Evolutionary conservation across 2,113 vertebrate species (phyloP), one percentile per base, ranked within the genome.

Genomic region (Lonchura striata): DNA sequence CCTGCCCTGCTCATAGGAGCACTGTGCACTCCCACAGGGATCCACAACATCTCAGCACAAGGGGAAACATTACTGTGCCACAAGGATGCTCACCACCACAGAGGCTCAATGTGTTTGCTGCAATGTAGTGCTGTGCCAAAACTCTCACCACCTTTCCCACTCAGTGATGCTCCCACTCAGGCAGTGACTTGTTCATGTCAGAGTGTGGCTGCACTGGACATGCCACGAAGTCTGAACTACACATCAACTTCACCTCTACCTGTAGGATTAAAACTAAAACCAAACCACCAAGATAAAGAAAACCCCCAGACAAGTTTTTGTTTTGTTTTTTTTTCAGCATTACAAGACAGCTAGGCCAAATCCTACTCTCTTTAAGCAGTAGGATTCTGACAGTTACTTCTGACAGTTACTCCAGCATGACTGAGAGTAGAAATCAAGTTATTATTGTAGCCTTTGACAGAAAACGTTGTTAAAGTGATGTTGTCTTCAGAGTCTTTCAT

Each of bases 401-500:
- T 85, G 87, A 72, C 70, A 90, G 79, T 13, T 82, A 46, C 46
- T 82, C 25, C 44, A 37, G 54, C 54, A 28, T 52, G 79, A 83
- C 71, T 74, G 79, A 82, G 68, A 69, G 22, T 9, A 86, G 74
- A 95, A 95, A 91, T 80, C 66, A 69, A 63, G 54, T 93, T 93
- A 86, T 87, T 68, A 60, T 31, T 82, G 83, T 60, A 95, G 70
- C 65, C 66, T 87, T 92, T 93, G 81, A 95, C 86, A 90, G 85
- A 92, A 97, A 81, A 84, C 0, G 5, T 59, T 95, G 63, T 83
- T 95, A 89, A 96, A 95, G 46, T 33, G 5, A 82, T 89, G 80
- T 72, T 95, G 77, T 94, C 89, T 95, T 95, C 81, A 91, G 53
- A 87, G 57, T 8, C 83, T 91, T 94, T 94, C 70, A 76, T 35